Base-by-base conservation (phyloP, 2,113 vertebrate genomes). In the Xiphophorus maculatus region DNA sequence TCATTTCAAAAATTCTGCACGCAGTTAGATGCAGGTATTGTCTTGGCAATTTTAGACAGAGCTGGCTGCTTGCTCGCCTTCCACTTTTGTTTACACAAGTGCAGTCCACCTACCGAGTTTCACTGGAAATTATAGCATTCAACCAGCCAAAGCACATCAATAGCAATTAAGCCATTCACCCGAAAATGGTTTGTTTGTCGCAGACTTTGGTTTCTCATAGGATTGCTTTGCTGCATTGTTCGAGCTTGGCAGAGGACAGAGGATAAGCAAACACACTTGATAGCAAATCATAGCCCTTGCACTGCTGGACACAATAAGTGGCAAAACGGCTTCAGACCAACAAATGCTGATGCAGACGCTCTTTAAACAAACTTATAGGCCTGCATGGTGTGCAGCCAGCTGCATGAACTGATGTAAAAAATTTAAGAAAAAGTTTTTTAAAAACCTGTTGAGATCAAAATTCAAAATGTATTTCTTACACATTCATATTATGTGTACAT, bases 91-190 rank as follows among this genome's bases (percentile, higher is more conserved):
- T 68, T 63, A 60, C 40, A 22, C 2, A 69, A 84, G 76, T 48
- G 58, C 54, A 33, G 62, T 75, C 42, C 35, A 61, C 44, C 70
- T 66, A 30, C 66, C 37, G 72, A 78, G 69, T 76, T 74, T 79
- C 60, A 67, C 63, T 30, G 61, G 64, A 88, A 84, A 85, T 84
- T 15, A 81, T 14, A 67, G 66, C 69, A 54, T 48, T 80, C 63
- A 66, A 75, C 66, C 65, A 75, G 65, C 63, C 73, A 37, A 80
- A 61, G 58, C 60, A 17, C 68, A 40, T 89, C 88, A 71, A 90
- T 87, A 79, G 80, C 67, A 85, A 91, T 92, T 88, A 92, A 83
- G 83, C 32, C 70, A 35, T 76, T 62, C 5, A 7, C 12, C 74
- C 65, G 22, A 69, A 73, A 70, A 84, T 62, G 68, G 33, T 71